phyloP scores from a whole-genome alignment of 1,140 invertebrate genomes.

The Procambarus clarkii region DNA sequence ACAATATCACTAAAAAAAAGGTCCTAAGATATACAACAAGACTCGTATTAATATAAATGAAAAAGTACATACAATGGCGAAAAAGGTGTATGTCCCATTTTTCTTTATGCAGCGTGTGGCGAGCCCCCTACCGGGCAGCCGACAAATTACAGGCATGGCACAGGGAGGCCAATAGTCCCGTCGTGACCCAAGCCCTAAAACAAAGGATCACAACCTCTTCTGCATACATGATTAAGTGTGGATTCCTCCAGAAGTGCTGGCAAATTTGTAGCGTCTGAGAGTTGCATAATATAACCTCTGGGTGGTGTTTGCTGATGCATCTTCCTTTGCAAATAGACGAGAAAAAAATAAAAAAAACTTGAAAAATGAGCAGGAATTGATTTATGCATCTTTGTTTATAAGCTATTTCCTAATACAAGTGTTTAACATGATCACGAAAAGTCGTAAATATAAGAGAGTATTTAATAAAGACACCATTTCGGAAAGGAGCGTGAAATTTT shows the following conservation, averaged over 20 bases:
- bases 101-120: constrained; percentile 3
- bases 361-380: background rate
- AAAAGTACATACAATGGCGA: background rate
- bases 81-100: background rate
- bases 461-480: too few species aligned
- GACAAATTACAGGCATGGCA: constrained; percentile 62
- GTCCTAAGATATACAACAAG: background rate
- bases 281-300: background rate
- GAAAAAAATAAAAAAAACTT: background rate
- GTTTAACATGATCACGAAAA: too few species aligned
- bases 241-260: constrained; percentile 46
- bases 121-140: constrained; percentile 31
- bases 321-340: background rate
- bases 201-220: constrained; percentile 61
- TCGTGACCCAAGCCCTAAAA: constrained; percentile 53
- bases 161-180: constrained; percentile 39
- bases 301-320: constrained; percentile 14
- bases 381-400: too few species aligned
- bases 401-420: too few species aligned
- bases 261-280: constrained; percentile 22
- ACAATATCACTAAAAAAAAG: background rate
- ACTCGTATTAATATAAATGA: too few species aligned
- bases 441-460: too few species aligned
- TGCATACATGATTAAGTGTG: constrained; percentile 55
- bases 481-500: too few species aligned